Evolutionary conservation across 2,888 invertebrate genomes (phyloP), one percentile per base, ranked within the genome.

Genomic region (Ectemnius continuus): DNA sequence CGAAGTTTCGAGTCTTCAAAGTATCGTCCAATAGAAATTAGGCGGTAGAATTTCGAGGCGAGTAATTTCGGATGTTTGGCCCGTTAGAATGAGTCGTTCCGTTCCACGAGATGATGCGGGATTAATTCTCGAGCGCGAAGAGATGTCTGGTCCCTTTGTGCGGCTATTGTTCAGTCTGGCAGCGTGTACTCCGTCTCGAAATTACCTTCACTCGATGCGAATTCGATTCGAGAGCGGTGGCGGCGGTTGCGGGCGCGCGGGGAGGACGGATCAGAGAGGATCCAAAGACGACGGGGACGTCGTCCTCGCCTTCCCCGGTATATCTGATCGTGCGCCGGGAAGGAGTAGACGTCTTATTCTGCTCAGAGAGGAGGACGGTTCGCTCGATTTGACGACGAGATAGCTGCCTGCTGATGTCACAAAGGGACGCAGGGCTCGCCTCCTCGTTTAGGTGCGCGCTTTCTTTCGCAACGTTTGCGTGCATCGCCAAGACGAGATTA

Each of bases 261-360:
- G 4, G 48, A 61, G 62, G 73, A 52, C 59, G 60, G 76, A 76
- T 82, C 78, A 74, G 63, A 62, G 71, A 36, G 61, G 52, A 73
- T 69, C 68, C 59, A 78, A 78, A 74, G 83, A 72, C 73, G 81
- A 79, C 68, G 73, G 36, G 36, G 36, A 36, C 36, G 36, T 11
- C 8, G 36, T 36, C 36, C 36, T 36, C 69, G 64, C 71, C 71
- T 60, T 20, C 23, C 61, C 28, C 61, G 73, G 61, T 14, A 16
- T 83, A 83, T 83, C 83, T 83, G 83, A 83, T 83, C 81, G 80
- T 64, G 56, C 68, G 63, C 48, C 28, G 69, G 67, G 73, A 71
- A 81, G 75, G 71, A 79, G 72, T 58, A 75, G 74, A 83, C 76
- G 73, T 83, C 83, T 83, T 80, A 83, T 83, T 83, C 81, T 81